Base-by-base conservation (phyloP, 2,113 vertebrate species). In the Triplophysa tibetana region DNA sequence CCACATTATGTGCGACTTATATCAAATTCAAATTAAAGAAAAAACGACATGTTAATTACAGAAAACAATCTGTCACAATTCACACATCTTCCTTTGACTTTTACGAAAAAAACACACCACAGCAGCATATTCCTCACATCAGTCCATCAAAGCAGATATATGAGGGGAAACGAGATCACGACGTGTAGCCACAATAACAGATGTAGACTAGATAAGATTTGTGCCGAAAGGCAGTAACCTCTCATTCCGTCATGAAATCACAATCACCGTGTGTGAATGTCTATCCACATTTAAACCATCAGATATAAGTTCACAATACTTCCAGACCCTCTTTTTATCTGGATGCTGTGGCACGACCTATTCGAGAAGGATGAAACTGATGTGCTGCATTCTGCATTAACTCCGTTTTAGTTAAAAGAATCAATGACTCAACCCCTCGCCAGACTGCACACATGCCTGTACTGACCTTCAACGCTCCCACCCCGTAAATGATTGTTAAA, bases 401-500 rank as follows among this genome's bases (percentile, higher is more conserved):
- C 45, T 17, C 54, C 58, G 62, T 56, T 33, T 75, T 78, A 56
- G 63, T 62, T 52, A 12, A 29, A 79, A 58, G 66, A 65, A 75
- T 76, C 70, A 78, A 56, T 85, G 84, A 66, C 66, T 83, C 82
- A 83, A 63, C 19, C 60, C 48, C 72, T 63, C 65, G 54, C 8
- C 54, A 58, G 54, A 58, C 50, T 58, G 80, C 75, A 77, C 61
- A 21, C 64, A 16, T 17, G 21, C 41, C 68, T 79, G 38, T 75
- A 16, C 64, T 79, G 83, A 82, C 77, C 81, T 85, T 85, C 81
- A 82, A 33, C 23, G 41, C 29, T 69, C 52, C 65, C 75, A 77
- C 78, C 48, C 23, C 10, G 33, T 65, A 14, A 29, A 64, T 19
- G 50, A 78, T 70, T 43, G 17, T 29, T 56, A 33, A 58, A 45